Conservation (phyloP, 2,113 vertebrate species). For the Boleophthalmus pectinirostris region DNA sequence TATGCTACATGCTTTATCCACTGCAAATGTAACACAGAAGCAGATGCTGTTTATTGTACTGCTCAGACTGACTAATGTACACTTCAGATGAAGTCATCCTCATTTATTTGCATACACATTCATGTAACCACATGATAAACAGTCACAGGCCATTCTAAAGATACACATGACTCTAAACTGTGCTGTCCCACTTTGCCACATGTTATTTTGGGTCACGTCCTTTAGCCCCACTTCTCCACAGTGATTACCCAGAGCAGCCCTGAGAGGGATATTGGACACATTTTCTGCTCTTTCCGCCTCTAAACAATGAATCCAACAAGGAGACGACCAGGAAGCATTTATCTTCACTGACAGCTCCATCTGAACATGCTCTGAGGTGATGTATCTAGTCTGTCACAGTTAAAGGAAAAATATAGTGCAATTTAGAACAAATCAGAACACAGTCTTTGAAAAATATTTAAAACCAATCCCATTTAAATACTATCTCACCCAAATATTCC, state of each 20-base stretch:
- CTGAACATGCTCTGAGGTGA: not conserved
- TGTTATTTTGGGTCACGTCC: constrained; percentile 70
- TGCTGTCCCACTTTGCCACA: constrained; percentile 69
- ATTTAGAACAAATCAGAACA: not conserved
- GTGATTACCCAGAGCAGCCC: constrained; percentile 63
- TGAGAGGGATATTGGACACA: constrained; percentile 37
- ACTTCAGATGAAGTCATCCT: constrained; percentile 6
- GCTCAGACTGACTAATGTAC: not conserved
- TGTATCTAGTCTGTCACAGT: not conserved
- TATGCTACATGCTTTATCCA: not conserved
- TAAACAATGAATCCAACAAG: constrained; percentile 25
- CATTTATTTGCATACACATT: constrained; percentile 30
- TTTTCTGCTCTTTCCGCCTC: constrained; percentile 20
- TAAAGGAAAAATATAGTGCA: not conserved
- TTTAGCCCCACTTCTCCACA: constrained; percentile 49
- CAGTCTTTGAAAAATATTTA: not conserved
- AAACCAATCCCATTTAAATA: not conserved
- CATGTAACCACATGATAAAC: not conserved
- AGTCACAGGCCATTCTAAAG: not conserved
- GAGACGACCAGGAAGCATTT: constrained; percentile 9
- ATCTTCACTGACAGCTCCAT: constrained; percentile 7
- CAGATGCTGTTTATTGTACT: not conserved
- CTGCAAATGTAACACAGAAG: not conserved
- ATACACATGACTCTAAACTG: constrained; percentile 44
- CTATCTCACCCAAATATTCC: not conserved